phyloP scores from a whole-genome alignment of 2,888 invertebrate genomes.

The Drosophila kuntzei region DNA sequence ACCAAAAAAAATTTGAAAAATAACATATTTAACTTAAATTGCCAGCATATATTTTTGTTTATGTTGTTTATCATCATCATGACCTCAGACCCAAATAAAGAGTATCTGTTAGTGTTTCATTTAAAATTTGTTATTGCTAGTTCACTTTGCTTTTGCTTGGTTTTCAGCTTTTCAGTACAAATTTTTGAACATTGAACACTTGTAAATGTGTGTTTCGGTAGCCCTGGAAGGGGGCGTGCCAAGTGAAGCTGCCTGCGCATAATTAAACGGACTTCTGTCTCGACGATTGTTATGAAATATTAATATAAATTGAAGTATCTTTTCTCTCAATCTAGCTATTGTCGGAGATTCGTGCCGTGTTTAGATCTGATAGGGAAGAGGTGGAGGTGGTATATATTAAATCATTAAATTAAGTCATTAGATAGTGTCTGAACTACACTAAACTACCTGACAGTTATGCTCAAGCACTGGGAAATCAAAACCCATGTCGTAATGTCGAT shows the following conservation, averaged over 20 bases:
- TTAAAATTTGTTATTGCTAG: constrained; percentile 45
- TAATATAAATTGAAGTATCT: constrained; percentile 12
- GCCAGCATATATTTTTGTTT: too few species aligned
- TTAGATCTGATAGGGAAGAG: background rate
- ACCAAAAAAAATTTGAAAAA: too few species aligned
- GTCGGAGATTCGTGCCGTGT: background rate
- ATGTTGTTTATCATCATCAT: background rate
- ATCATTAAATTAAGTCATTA: too few species aligned
- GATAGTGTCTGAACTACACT: constrained; percentile 22
- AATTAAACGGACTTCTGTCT: constrained; percentile 59
- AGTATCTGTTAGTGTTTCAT: constrained; percentile 13
- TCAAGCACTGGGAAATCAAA: constrained; percentile 49
- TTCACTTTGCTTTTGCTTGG: constrained; percentile 35
- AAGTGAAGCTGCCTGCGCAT: constrained; percentile 48
- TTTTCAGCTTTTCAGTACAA: constrained; percentile 31
- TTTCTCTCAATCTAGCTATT: constrained; percentile 6
- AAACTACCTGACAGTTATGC: constrained; percentile 9
- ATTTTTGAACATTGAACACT: constrained; percentile 54
- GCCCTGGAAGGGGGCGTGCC: constrained; percentile 11
- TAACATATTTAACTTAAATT: too few species aligned
- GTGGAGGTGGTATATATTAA: constrained; percentile 47
- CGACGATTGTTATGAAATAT: constrained; percentile 20
- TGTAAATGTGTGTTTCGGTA: constrained; percentile 39
- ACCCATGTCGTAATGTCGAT: too few species aligned
- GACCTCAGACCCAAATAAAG: background rate